Percentiles rank a stretch among this genome's conserved stretches.
phyloP scores from a whole-genome alignment of 2,888 invertebrate genomes.

The Andrena bicolor region DNA sequence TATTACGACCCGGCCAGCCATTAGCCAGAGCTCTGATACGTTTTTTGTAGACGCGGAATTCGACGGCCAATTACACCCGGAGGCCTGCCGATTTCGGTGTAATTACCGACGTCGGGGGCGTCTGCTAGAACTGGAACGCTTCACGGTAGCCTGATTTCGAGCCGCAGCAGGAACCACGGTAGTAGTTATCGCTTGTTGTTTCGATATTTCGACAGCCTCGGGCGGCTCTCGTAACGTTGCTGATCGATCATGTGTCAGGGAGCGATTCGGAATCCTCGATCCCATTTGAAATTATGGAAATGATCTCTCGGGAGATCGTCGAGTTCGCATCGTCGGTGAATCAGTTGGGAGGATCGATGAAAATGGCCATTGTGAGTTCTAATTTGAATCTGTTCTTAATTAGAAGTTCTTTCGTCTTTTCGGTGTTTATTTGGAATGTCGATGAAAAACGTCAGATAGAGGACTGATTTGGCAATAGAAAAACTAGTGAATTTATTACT shows the following conservation, averaged over 20 bases:
- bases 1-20: conserved; percentile 56
- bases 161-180: conserved; percentile 18
- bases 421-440: too few relatives aligned
- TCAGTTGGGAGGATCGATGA: not conserved
- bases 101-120: conserved; percentile 53
- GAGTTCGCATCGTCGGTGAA: not conserved
- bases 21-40: conserved; percentile 70
- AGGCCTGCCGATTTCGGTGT: conserved; percentile 45
- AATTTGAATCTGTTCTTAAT: not conserved
- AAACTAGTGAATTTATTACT: too few relatives aligned
- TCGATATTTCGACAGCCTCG: conserved; percentile 33
- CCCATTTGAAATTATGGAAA: not conserved
- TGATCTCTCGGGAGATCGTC: not conserved
- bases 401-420: too few relatives aligned
- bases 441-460: too few relatives aligned
- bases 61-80: conserved; percentile 52
- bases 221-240: not conserved
- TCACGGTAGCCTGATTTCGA: conserved; percentile 36
- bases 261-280: not conserved
- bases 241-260: conserved; percentile 3
- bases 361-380: not conserved
- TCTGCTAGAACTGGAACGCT: conserved; percentile 29
- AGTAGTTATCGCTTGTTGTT: conserved; percentile 31
- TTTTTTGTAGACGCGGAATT: conserved; percentile 72
- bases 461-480: too few relatives aligned